Conservation (phyloP, 2,888 invertebrate species). For the Harmothoe impar region DNA sequence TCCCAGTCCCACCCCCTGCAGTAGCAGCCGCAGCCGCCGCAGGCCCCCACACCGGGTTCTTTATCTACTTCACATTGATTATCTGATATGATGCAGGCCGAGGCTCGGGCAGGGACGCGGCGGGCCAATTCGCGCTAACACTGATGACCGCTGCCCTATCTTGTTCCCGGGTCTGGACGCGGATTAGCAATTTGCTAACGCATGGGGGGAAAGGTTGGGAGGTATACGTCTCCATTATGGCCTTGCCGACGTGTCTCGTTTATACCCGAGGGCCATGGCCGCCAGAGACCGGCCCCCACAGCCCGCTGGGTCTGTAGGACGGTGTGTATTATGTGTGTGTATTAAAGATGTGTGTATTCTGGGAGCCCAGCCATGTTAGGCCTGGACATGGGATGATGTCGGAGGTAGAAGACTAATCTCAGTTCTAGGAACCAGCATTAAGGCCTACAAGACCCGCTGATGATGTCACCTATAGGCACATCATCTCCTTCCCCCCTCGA, state of each 20-base stretch:
- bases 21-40: neutral
- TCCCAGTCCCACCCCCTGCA: neutral
- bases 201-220: neutral
- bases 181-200: slow-evolving; percentile 48
- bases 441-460: too few species aligned
- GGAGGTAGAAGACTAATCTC: too few species aligned
- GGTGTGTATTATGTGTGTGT: neutral
- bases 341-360: neutral
- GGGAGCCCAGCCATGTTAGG: too few species aligned
- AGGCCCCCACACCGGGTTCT: neutral
- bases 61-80: slow-evolving; percentile 31
- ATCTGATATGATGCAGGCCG: slow-evolving; percentile 9
- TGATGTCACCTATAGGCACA: too few species aligned
- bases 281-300: too few species aligned
- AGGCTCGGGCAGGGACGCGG: slow-evolving; percentile 20
- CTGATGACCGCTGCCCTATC: slow-evolving; percentile 37
- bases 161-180: slow-evolving; percentile 25
- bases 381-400: too few species aligned
- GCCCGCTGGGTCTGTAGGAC: too few species aligned
- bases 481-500: too few species aligned
- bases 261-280: neutral
- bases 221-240: slow-evolving; percentile 21
- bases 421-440: too few species aligned
- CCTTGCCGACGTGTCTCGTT: neutral
- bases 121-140: slow-evolving; percentile 3